Conservation (phyloP, 2,797 vertebrate genomes). For the Myotis vivesi region DNA sequence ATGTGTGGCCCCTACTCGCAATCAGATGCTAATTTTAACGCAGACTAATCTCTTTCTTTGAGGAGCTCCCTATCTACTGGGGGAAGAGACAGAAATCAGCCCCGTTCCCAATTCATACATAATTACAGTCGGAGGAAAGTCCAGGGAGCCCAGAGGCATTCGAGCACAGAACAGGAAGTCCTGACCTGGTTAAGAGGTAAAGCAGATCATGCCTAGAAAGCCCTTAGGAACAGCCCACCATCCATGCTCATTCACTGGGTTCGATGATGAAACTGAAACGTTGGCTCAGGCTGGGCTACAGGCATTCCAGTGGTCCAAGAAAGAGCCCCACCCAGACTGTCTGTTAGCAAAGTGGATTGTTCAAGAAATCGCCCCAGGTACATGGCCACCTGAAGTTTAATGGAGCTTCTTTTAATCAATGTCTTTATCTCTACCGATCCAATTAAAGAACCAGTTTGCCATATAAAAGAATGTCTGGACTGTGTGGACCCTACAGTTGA, state of each 20-base stretch:
- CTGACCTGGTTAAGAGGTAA: background rate
- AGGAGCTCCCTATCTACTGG: background rate
- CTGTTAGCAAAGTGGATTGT: background rate
- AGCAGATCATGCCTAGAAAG: background rate
- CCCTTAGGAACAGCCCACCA: background rate
- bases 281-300: background rate
- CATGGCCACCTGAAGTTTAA: background rate
- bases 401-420: background rate
- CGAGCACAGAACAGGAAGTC: background rate
- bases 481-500: fast-evolving
- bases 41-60: background rate
- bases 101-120: background rate
- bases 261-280: no score
- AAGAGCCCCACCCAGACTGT: background rate
- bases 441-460: background rate
- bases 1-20: background rate
- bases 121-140: background rate
- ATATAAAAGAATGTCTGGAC: background rate
- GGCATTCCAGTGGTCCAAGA: fast-evolving
- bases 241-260: background rate
- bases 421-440: background rate
- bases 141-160: background rate
- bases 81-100: no score
- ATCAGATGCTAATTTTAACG: no score
- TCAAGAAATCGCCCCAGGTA: background rate